Evolutionary conservation across 1,140 invertebrate genomes (phyloP).

Genomic region (Penaeus indicus): DNA sequence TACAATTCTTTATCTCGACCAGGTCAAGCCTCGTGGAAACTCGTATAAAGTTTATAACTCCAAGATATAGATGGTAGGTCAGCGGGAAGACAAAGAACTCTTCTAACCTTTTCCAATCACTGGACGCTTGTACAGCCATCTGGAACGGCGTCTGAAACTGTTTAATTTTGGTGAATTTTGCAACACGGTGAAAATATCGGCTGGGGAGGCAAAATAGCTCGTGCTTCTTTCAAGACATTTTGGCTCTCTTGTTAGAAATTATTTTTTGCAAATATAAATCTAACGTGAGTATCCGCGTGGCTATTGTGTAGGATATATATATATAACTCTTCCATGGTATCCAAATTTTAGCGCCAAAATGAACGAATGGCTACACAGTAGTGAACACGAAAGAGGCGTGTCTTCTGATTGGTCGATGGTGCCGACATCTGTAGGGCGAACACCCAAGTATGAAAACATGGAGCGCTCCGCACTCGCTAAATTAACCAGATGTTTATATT

Average conservation of each 20-base stretch:
- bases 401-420: conserved; percentile 47
- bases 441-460: conserved; percentile 40
- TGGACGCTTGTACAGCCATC: conserved; percentile 54
- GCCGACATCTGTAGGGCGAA: conserved; percentile 57
- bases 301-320: no score
- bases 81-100: conserved; percentile 53
- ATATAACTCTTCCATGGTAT: conserved; percentile 6
- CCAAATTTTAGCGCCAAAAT: conserved; percentile 40
- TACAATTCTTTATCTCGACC: conserved; percentile 39
- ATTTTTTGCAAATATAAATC: no score
- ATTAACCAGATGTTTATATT: conserved; percentile 29
- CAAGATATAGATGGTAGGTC: conserved; percentile 47
- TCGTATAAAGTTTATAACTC: conserved; percentile 42
- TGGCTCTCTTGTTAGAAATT: no score
- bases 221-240: no score
- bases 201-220: no score
- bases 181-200: background rate
- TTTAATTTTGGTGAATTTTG: conserved; percentile 39
- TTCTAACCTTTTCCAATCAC: conserved; percentile 57
- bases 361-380: conserved; percentile 44
- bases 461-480: conserved; percentile 44
- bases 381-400: conserved; percentile 56
- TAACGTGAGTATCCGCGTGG: no score
- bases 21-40: background rate
- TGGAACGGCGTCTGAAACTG: conserved; percentile 48